These are phyloP conservation scores for Poeciliopsis gracilis DNA, from an alignment of 2,797 vertebrate genomes.

Conservation along the genomic window DNA sequence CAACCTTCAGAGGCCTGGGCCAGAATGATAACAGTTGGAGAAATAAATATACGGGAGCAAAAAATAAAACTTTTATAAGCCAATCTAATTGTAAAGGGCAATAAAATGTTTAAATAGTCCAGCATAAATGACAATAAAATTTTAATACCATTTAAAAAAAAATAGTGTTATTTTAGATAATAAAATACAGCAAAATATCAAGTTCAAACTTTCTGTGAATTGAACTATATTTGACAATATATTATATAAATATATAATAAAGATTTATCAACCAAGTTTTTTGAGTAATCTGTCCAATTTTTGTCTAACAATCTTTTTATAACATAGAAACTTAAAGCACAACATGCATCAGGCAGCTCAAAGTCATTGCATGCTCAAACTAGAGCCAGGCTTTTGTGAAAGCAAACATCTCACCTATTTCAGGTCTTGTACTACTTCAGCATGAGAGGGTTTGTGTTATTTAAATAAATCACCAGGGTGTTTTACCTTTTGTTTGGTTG, in stretches of 20 bases:
- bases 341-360: neutral
- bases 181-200: too few relatives aligned
- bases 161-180: too few relatives aligned
- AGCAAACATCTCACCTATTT: neutral
- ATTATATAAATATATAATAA: constrained; percentile 1
- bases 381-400: neutral
- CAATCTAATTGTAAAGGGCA: constrained; percentile 49
- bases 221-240: neutral
- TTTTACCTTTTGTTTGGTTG: constrained; percentile 87
- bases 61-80: constrained; percentile 47
- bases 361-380: neutral
- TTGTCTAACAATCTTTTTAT: constrained; percentile 3
- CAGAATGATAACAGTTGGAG: constrained; percentile 31
- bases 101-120: constrained; percentile 43
- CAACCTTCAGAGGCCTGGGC: constrained; percentile 45
- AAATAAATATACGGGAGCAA: constrained; percentile 41
- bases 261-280: neutral
- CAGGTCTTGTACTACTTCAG: neutral
- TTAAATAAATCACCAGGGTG: neutral
- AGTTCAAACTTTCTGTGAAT: neutral
- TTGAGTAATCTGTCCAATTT: neutral
- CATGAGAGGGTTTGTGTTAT: neutral
- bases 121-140: neutral
- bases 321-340: neutral
- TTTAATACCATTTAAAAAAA: neutral